Percentiles rank a stretch among this genome's conserved stretches.
Conservation (phyloP, 2,888 invertebrate species). For the Lithosia quadra region DNA sequence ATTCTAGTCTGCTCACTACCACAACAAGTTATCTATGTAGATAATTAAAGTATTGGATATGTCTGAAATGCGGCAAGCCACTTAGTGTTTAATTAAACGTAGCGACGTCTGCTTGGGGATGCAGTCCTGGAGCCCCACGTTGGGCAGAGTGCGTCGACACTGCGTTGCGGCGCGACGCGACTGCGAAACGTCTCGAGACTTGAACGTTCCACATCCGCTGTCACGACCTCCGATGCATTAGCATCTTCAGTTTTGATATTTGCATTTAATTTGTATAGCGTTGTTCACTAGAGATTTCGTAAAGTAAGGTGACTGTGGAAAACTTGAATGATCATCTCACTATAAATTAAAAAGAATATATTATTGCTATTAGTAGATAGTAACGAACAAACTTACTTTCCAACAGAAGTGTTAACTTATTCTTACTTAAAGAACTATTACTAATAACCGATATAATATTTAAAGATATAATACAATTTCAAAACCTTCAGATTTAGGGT, state of each 20-base stretch:
- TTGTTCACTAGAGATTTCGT: neutral
- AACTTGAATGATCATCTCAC: neutral
- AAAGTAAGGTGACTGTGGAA: neutral
- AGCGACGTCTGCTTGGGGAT: conserved; percentile 38
- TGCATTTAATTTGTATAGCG: neutral
- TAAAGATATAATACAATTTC: neutral
- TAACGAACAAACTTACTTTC: too few species aligned
- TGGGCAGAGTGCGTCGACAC: conserved; percentile 46
- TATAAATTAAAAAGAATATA: too few species aligned
- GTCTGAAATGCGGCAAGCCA: conserved; percentile 50
- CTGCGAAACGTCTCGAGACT: conserved; percentile 37
- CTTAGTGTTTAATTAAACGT: conserved; percentile 61
- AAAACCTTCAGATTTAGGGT: too few species aligned
- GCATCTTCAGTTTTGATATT: neutral
- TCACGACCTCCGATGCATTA: conserved; percentile 33
- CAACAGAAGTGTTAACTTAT: too few species aligned
- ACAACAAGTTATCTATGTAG: conserved; percentile 28
- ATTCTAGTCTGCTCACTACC: conserved; percentile 17
- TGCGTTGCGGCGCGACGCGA: conserved; percentile 16
- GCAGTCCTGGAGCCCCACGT: conserved; percentile 29
- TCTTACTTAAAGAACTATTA: neutral
- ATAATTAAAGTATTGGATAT: conserved; percentile 47
- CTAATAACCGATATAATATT: neutral
- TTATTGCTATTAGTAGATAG: too few species aligned
- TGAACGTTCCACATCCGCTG: conserved; percentile 29